These are phyloP conservation scores for Poeciliopsis turrubarensis DNA, from an alignment of 2,113 vertebrate genomes.

Conservation along the genomic window DNA sequence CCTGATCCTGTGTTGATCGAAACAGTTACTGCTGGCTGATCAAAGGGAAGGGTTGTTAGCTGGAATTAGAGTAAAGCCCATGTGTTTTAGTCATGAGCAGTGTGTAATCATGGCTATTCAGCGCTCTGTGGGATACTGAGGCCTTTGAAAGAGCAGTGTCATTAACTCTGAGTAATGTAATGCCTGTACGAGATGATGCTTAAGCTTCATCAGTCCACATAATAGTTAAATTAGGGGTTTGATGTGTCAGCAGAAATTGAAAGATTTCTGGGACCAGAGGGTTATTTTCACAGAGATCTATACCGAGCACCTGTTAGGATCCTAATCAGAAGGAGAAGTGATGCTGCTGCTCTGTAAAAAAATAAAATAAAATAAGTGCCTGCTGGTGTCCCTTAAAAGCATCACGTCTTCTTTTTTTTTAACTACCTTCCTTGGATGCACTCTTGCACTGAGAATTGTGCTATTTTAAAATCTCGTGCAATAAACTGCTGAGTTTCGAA, in stretches of 20 bases:
- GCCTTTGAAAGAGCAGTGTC: constrained; percentile 53
- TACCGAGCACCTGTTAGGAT: constrained; percentile 40
- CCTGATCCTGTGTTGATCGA: constrained; percentile 11
- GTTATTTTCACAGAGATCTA: constrained; percentile 25
- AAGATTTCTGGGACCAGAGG: background rate
- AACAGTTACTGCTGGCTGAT: constrained; percentile 29
- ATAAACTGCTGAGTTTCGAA: constrained; percentile 46
- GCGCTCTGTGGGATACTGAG: constrained; percentile 43
- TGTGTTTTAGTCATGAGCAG: constrained; percentile 56
- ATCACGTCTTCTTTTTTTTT: constrained; percentile 28
- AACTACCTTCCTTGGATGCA: constrained; percentile 27
- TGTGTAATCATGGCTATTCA: constrained; percentile 62
- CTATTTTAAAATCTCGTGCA: constrained; percentile 38
- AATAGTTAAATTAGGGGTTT: constrained; percentile 65
- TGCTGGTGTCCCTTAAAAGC: constrained; percentile 41
- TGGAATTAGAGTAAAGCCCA: constrained; percentile 26
- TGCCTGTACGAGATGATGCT: constrained; percentile 31
- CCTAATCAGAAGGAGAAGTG: constrained; percentile 41
- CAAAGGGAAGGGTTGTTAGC: constrained; percentile 21
- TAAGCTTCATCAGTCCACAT: constrained; percentile 56
- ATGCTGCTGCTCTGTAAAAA: constrained; percentile 25
- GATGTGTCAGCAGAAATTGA: constrained; percentile 49
- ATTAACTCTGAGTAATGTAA: constrained; percentile 55
- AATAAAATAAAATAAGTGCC: background rate
- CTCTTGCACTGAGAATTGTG: constrained; percentile 28